phyloP scores from a whole-genome alignment of 2,888 invertebrate genomes.

The Patella depressa region DNA sequence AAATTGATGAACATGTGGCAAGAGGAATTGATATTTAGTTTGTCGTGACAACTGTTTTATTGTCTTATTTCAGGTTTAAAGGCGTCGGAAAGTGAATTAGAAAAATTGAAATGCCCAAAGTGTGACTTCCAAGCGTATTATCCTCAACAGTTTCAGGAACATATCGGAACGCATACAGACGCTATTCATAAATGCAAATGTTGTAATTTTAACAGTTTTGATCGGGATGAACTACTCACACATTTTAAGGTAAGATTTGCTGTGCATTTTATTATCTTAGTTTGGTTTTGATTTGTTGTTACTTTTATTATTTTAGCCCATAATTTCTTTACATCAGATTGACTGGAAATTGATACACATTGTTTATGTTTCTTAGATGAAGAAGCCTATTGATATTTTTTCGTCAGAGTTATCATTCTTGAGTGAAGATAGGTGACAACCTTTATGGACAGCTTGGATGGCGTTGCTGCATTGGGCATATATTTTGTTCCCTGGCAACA shows the following conservation, averaged over 20 bases:
- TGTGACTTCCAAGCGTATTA: constrained; percentile 70
- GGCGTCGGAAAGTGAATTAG: constrained; percentile 64
- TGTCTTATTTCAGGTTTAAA: constrained; percentile 63
- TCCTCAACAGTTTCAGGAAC: constrained; percentile 69
- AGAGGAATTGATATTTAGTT: not conserved
- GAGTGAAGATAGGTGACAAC: no score
- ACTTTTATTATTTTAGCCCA: no score
- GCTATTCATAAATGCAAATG: constrained; percentile 66
- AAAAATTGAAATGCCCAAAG: constrained; percentile 66
- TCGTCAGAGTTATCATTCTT: no score
- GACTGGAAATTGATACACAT: no score
- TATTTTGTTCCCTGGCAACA: no score
- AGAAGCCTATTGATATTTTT: no score
- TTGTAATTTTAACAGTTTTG: constrained; percentile 57
- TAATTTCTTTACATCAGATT: no score
- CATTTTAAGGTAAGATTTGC: constrained; percentile 67
- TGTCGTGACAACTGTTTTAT: not conserved
- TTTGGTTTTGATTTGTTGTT: no score
- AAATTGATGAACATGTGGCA: not conserved
- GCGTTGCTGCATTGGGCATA: no score
- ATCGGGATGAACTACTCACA: constrained; percentile 58
- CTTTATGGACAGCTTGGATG: no score
- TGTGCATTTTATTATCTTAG: no score
- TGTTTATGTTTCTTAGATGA: no score
- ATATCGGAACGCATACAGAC: constrained; percentile 60